phyloP scores from a whole-genome alignment of 2,113 vertebrate species.

The Saimiri boliviensis region DNA sequence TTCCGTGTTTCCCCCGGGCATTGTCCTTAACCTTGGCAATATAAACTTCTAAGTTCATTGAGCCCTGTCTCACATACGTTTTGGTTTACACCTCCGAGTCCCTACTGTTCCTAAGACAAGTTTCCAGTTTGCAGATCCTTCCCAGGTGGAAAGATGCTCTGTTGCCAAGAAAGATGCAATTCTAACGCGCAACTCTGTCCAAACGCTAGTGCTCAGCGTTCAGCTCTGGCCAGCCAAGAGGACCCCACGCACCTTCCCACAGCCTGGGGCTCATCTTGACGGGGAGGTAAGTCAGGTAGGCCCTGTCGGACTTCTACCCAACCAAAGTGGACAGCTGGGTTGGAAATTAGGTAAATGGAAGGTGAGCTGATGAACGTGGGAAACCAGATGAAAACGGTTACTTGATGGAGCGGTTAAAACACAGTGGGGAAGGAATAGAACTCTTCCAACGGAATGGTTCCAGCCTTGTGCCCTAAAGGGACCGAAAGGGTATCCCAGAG shows the following conservation, averaged over 20 bases:
- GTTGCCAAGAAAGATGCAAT: not conserved
- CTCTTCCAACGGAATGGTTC: not conserved
- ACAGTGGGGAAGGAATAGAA: not conserved
- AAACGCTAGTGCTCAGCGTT: not conserved
- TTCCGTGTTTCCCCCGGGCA: too few relatives aligned
- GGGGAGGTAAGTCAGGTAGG: not conserved
- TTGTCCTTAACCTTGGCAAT: too few relatives aligned
- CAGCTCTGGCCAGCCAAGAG: not conserved
- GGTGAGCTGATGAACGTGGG: not conserved
- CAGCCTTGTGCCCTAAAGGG: not conserved
- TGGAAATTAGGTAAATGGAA: not conserved
- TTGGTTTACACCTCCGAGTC: not conserved
- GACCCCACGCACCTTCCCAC: not conserved
- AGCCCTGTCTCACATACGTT: too few relatives aligned
- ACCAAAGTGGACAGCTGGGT: not conserved
- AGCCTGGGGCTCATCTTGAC: not conserved
- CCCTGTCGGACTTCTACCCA: not conserved
- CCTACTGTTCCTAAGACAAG: not conserved
- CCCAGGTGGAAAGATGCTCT: not conserved
- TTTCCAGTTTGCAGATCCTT: not conserved
- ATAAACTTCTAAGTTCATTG: too few relatives aligned
- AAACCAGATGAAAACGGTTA: not conserved
- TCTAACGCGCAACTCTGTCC: not conserved
- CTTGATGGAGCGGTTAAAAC: not conserved
- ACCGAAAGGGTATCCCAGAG: too few relatives aligned